A percentile compares a stretch with the other conserved stretches of the same genome.
phyloP scores from a whole-genome alignment of 2,797 vertebrate species.

The Thripadectes ignobilis region DNA sequence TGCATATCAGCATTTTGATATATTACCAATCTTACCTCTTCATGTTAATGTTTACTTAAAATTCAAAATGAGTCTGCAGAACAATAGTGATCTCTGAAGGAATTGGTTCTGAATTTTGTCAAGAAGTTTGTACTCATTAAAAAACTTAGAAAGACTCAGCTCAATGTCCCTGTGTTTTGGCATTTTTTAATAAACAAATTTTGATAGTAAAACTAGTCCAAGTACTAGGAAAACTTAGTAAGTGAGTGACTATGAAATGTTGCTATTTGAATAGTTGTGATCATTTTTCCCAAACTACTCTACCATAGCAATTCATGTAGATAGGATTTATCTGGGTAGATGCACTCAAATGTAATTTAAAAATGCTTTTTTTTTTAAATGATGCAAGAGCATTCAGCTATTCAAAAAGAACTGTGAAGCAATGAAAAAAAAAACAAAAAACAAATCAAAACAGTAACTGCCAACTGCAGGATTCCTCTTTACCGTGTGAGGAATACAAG shows the following conservation, averaged over 20 bases:
- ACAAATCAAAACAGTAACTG: accelerated
- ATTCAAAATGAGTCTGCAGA: background rate
- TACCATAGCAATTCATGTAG: background rate
- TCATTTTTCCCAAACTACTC: background rate
- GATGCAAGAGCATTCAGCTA: background rate
- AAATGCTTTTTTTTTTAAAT: background rate
- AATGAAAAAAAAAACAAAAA: background rate
- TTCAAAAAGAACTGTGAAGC: background rate
- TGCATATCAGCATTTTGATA: background rate
- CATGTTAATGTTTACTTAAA: background rate
- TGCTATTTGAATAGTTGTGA: background rate
- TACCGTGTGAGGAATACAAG: background rate
- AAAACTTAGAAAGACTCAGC: background rate
- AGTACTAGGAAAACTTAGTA: background rate
- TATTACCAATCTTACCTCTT: background rate
- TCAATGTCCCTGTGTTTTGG: accelerated
- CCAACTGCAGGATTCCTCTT: background rate
- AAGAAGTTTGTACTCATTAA: background rate
- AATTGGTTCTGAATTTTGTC: background rate
- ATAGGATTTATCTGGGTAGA: background rate
- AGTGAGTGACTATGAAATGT: background rate
- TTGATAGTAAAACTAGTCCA: background rate
- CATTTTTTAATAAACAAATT: background rate
- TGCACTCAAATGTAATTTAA: background rate
- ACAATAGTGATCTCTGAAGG: background rate